phyloP scores from a whole-genome alignment of 2,113 vertebrate species.

The Ictidomys tridecemlineatus region DNA sequence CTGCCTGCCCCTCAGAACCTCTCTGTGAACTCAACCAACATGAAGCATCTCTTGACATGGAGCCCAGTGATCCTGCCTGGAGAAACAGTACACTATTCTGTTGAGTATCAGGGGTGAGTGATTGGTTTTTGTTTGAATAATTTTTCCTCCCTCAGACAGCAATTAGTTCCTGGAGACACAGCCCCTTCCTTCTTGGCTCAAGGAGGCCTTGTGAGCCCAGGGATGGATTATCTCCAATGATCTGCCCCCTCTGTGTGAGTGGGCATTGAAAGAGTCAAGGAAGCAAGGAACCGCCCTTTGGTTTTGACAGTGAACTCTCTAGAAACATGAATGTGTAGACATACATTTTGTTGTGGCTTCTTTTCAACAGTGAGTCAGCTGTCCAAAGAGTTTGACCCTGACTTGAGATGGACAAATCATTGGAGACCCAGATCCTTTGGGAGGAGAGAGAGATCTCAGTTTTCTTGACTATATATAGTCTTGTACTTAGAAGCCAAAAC shows the following conservation, averaged over 20 bases:
- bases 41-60: slow-evolving; percentile 89
- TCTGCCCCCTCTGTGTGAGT: not conserved
- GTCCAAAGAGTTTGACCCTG: not conserved
- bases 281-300: not conserved
- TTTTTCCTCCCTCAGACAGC: not conserved
- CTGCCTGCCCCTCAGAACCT: slow-evolving; percentile 87
- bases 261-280: not conserved
- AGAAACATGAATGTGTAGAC: not conserved
- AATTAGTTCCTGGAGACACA: not conserved
- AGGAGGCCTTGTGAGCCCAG: not conserved
- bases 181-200: not conserved
- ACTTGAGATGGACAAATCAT: not conserved
- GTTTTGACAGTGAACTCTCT: not conserved
- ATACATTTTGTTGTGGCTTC: not conserved
- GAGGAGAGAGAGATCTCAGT: not conserved
- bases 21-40: slow-evolving; percentile 88
- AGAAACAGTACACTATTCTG: slow-evolving; percentile 85
- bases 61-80: slow-evolving; percentile 80
- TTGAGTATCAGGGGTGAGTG: slow-evolving; percentile 89
- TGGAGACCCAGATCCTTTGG: not conserved
- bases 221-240: not conserved
- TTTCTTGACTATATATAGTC: not conserved
- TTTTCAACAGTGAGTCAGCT: slow-evolving; percentile 27
- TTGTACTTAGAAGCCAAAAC: not conserved
- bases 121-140: not conserved